Conservation (phyloP, 2,888 invertebrate genomes). For the Brassicogethes aeneus region DNA sequence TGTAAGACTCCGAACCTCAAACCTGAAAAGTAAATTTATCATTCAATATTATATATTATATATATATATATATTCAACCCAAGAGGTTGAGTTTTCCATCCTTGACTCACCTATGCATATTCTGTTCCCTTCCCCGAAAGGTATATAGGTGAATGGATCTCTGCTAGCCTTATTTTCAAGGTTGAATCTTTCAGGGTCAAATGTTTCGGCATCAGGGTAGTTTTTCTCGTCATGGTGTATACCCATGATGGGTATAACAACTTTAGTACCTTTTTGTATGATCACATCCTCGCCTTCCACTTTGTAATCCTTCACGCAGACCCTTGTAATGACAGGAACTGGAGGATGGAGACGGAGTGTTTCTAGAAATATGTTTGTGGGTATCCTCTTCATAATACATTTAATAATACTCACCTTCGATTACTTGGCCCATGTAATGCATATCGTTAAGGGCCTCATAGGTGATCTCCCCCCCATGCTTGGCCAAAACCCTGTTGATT, state of each 20-base stretch:
- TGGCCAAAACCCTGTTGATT: conserved; percentile 27
- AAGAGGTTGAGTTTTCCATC: too few relatives aligned
- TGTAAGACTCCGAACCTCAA: neutral
- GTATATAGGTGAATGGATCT: conserved; percentile 13
- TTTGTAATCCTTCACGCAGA: conserved; percentile 21
- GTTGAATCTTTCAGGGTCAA: conserved; percentile 18
- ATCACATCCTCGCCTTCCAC: conserved; percentile 26
- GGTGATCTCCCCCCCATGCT: conserved; percentile 13
- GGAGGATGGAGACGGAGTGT: conserved; percentile 33
- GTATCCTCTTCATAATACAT: neutral
- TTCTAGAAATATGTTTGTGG: conserved; percentile 23
- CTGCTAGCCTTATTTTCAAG: conserved; percentile 18
- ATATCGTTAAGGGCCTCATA: conserved; percentile 11
- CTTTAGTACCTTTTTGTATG: conserved; percentile 26
- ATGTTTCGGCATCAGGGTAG: conserved; percentile 26
- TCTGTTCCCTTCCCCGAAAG: conserved; percentile 21
- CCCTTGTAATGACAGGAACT: conserved; percentile 17
- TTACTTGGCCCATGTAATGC: conserved; percentile 11
- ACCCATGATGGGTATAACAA: conserved; percentile 24
- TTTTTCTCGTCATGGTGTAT: conserved; percentile 31
- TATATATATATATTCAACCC: neutral
- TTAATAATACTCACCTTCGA: conserved; percentile 4
- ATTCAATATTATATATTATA: neutral
- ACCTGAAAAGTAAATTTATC: neutral
- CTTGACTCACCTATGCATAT: conserved; percentile 23